Evolutionary conservation across 2,113 vertebrate genomes (phyloP).

Genomic region (Oreochromis spilurus): DNA sequence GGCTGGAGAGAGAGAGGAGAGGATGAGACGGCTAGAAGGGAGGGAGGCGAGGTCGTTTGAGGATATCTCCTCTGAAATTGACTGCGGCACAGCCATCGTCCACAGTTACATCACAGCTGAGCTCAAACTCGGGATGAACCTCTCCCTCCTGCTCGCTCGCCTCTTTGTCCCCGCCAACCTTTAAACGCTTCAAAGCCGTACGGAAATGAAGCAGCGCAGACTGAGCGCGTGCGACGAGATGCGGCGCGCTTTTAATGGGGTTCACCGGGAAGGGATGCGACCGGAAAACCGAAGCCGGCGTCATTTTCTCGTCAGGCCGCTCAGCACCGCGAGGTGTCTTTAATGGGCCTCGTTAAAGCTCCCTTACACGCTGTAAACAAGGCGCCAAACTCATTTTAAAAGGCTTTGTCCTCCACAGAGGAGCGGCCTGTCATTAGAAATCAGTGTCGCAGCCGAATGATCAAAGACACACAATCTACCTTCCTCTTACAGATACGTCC

Average conservation of each 20-base stretch:
- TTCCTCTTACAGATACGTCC: neutral
- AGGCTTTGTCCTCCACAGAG: neutral
- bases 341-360: neutral
- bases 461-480: neutral
- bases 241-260: neutral
- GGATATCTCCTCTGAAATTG: slow-evolving; percentile 62
- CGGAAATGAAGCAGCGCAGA: neutral
- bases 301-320: neutral
- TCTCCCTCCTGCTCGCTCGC: neutral
- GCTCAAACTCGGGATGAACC: slow-evolving; percentile 50
- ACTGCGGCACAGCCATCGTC: slow-evolving; percentile 58
- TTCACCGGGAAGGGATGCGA: neutral
- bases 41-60: slow-evolving; percentile 58
- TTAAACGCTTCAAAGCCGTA: neutral
- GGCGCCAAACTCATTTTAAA: neutral
- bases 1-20: neutral
- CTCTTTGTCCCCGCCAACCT: slow-evolving; percentile 18
- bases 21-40: neutral
- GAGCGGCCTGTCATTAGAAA: neutral
- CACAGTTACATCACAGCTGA: slow-evolving; percentile 56
- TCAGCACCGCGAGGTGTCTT: neutral
- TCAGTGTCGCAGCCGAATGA: neutral
- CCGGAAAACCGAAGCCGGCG: neutral
- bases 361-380: neutral
- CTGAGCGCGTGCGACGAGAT: neutral